A percentile compares a stretch with the other conserved stretches of the same genome.
phyloP scores from a whole-genome alignment of 2,113 vertebrate species.

The Alexandromys fortis region DNA sequence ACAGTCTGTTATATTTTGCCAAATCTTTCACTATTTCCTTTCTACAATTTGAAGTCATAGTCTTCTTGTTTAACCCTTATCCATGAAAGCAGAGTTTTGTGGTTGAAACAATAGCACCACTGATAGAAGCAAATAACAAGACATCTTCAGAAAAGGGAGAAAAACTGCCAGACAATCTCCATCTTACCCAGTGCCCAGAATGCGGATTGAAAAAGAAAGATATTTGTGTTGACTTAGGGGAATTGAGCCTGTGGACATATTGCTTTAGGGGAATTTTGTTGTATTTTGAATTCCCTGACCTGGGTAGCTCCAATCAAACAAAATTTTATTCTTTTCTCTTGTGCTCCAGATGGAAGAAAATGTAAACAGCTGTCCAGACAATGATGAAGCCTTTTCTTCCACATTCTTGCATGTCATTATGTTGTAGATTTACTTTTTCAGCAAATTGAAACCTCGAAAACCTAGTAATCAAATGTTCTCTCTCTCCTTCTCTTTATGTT shows the following conservation, averaged over 20 bases:
- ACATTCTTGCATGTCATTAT: conserved; percentile 61
- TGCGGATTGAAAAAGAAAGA: not conserved
- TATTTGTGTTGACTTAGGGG: not conserved
- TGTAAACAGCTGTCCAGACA: conserved; percentile 79
- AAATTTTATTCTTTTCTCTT: conserved; percentile 75
- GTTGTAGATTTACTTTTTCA: conserved; percentile 71
- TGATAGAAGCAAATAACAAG: not conserved
- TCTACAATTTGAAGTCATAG: no score
- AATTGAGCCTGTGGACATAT: not conserved
- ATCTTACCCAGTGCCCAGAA: not conserved
- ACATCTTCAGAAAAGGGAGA: not conserved
- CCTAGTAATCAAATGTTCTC: conserved; percentile 53
- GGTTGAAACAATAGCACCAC: not conserved
- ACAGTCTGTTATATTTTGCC: not conserved
- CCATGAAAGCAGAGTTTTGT: not conserved
- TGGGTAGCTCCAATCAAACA: conserved; percentile 68
- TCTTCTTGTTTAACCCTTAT: not conserved
- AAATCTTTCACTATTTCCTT: not conserved
- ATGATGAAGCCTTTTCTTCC: conserved; percentile 63
- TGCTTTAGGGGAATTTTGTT: conserved; percentile 32
- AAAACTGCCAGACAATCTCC: not conserved
- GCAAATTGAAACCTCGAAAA: conserved; percentile 74
- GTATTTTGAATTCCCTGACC: conserved; percentile 72
- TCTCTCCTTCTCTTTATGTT: conserved; percentile 33
- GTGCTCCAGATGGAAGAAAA: conserved; percentile 77